Evolutionary conservation across 1,140 invertebrate genomes (phyloP).

Genomic region (Campoletis sonorensis): DNA sequence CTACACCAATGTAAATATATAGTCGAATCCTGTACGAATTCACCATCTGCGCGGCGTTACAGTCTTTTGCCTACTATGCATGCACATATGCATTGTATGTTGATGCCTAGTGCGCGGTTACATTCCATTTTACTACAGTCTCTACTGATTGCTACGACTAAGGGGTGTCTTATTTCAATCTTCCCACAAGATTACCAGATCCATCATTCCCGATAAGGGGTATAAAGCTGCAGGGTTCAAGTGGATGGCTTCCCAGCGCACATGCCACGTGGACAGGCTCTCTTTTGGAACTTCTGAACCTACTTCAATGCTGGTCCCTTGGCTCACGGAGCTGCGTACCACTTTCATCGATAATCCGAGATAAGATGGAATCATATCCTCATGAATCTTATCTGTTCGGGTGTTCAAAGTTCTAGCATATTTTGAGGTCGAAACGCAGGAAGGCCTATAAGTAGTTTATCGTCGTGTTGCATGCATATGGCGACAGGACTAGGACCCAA

Average conservation of each 20-base stretch:
- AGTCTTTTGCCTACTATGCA: not conserved
- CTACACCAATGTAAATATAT: slow-evolving; percentile 55
- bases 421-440: not conserved
- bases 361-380: not conserved
- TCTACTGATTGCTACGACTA: not conserved
- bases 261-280: not conserved
- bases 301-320: too few relatives aligned
- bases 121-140: not conserved
- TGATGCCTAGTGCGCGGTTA: not conserved
- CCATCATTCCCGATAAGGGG: not conserved
- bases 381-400: not conserved
- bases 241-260: not conserved
- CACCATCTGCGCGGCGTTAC: not conserved
- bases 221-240: not conserved
- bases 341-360: too few relatives aligned
- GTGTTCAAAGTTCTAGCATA: not conserved
- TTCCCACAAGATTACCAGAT: not conserved
- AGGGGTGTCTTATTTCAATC: slow-evolving; percentile 1
- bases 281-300: too few relatives aligned
- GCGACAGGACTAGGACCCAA: slow-evolving; percentile 68
- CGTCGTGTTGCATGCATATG: slow-evolving; percentile 20
- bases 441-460: not conserved
- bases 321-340: too few relatives aligned
- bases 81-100: not conserved
- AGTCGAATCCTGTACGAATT: slow-evolving; percentile 57